A percentile compares a stretch with the other conserved stretches of the same genome.
phyloP scores from a whole-genome alignment of 2,113 vertebrate species.

The Epinephelus lanceolatus region DNA sequence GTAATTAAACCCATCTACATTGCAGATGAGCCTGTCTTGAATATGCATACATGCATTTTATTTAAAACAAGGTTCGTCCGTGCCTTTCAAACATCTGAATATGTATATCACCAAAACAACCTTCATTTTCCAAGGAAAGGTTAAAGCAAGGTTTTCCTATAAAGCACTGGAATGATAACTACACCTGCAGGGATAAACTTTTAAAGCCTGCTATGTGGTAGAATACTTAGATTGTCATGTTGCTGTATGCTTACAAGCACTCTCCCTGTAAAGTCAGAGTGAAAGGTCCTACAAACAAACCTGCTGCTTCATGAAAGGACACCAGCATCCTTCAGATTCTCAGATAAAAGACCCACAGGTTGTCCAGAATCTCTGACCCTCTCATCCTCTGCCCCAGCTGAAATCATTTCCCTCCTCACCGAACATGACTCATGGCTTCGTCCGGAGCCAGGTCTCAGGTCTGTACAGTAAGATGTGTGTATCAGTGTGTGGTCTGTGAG shows the following conservation, averaged over 20 bases:
- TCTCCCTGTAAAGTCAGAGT: constrained; percentile 4
- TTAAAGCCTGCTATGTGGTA: not conserved
- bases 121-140: constrained; percentile 37
- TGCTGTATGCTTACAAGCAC: not conserved
- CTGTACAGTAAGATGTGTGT: not conserved
- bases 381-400: not conserved
- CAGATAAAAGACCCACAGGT: constrained; percentile 9
- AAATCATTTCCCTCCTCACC: not conserved
- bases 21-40: constrained; percentile 51
- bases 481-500: not conserved
- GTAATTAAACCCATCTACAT: constrained; percentile 67
- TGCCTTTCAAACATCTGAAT: constrained; percentile 48
- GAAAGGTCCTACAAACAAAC: constrained; percentile 7
- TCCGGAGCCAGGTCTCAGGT: not conserved
- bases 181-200: constrained; percentile 25
- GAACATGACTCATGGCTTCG: constrained; percentile 9
- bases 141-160: constrained; percentile 33
- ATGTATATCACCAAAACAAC: constrained; percentile 39
- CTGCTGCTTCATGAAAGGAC: constrained; percentile 13
- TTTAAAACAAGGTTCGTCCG: constrained; percentile 38
- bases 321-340: constrained; percentile 2
- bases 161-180: constrained; percentile 24
- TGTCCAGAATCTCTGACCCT: not conserved
- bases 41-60: constrained; percentile 45
- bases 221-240: constrained; percentile 5